Evolutionary conservation across 2,797 vertebrate species (phyloP).

Genomic region (Hippocampus kuda): DNA sequence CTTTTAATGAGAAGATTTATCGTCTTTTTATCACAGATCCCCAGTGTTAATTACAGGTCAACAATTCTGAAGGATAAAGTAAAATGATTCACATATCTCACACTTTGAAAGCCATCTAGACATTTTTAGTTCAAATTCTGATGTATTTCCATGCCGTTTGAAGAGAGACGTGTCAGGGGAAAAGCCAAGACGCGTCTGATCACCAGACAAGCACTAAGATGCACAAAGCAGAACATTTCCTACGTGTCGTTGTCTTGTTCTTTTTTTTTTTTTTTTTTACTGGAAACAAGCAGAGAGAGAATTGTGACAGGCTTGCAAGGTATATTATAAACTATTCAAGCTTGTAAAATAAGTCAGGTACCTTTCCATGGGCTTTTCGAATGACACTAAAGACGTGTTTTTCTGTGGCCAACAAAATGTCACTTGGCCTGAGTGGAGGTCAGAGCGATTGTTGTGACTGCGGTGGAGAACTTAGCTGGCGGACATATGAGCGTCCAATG

Average conservation of each 20-base stretch:
- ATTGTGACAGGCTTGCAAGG: slow-evolving; percentile 36
- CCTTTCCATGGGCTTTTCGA: slow-evolving; percentile 27
- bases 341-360: slow-evolving; percentile 37
- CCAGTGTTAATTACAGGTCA: slow-evolving; percentile 20
- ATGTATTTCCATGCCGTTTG: slow-evolving; percentile 32
- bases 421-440: slow-evolving; percentile 43
- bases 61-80: slow-evolving; percentile 5
- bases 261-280: slow-evolving; percentile 41
- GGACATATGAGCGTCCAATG: slow-evolving; percentile 39
- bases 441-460: slow-evolving; percentile 34
- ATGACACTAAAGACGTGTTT: slow-evolving; percentile 16
- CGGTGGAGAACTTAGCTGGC: slow-evolving; percentile 25
- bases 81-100: slow-evolving; percentile 8
- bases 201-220: slow-evolving; percentile 42
- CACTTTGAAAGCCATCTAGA: slow-evolving; percentile 6
- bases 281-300: slow-evolving; percentile 40
- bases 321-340: slow-evolving; percentile 39
- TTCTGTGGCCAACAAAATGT: slow-evolving; percentile 28
- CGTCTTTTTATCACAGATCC: neutral
- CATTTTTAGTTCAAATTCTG: slow-evolving; percentile 30
- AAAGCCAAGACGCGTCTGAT: slow-evolving; percentile 45
- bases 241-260: slow-evolving; percentile 38
- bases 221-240: slow-evolving; percentile 46
- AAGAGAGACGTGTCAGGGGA: slow-evolving; percentile 31
- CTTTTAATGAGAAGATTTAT: neutral